Evolutionary conservation across 2,797 vertebrate genomes (phyloP), one percentile per base, ranked within the genome.

Genomic region (Mus spretus): DNA sequence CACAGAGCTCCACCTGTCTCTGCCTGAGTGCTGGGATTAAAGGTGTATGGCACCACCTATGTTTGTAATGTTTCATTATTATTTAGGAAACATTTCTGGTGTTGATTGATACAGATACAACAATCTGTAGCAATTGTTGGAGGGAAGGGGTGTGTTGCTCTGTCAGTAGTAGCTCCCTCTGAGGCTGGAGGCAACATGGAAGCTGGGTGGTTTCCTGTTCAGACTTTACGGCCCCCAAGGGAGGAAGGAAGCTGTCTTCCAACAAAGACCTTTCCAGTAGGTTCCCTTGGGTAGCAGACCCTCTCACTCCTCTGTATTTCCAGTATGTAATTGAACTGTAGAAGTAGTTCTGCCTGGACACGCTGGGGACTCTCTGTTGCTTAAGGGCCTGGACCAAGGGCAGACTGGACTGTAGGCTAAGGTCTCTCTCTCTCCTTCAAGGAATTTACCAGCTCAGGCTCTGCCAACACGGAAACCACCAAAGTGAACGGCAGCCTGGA

Each of bases 391-490:
- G 50, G 77, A 37, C 67, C 2, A 17, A 17, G 59, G 26, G 34
- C 28, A 55, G 6, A 20, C 63, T 20, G 81, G n/a, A 22, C 7
- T 14, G 53, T 15, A 24, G 90, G n/a, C 28, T 5, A 44, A 81
- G 89, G 93, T 63, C 17, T 90, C 14, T 63, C 17, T 90, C n/a
- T 87, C 91, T 10, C 47, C 55, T 95, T 96, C 5, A 97, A 99
- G 99, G 99, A 99, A 98, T 99, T 99, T 98, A 99, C 99, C 96
- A 99, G 99, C 98, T 99, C 99, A 17, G 99, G 99, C 95, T 99
- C 99, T 47, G 99, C 99, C 97, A 99, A 99, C 98, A 99, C 99
- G 0, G 99, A 99, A 98, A 99, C 99, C 91, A 99, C 98, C 98
- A 99, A 99, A 98, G 99, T 99, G 65, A 98, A 98, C 0, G 99